Conservation (phyloP, 2,113 vertebrate species). For the Nannobrachium achirus region DNA sequence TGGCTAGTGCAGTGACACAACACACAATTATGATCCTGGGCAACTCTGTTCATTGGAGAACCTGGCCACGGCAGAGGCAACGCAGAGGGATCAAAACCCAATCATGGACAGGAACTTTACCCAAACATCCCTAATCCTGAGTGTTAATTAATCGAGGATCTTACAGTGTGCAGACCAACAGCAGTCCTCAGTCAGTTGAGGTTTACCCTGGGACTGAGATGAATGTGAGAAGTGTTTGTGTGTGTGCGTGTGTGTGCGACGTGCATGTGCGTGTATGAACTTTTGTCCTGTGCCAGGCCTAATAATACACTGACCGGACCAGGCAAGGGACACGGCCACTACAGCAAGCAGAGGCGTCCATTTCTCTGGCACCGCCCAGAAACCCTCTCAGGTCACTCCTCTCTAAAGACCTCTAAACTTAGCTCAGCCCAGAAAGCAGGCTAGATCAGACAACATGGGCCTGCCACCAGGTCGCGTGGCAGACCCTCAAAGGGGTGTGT, state of each 20-base stretch:
- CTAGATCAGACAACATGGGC: slow-evolving; percentile 57
- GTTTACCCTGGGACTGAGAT: slow-evolving; percentile 25
- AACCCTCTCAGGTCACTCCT: slow-evolving; percentile 56
- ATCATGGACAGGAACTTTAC: too few relatives aligned
- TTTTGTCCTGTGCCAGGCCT: slow-evolving; percentile 42
- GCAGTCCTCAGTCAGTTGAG: slow-evolving; percentile 23
- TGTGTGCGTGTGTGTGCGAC: neutral
- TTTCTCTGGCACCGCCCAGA: slow-evolving; percentile 51
- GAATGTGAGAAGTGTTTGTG: slow-evolving; percentile 28
- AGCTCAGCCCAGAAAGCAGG: slow-evolving; percentile 69
- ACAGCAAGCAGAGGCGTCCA: slow-evolving; percentile 34
- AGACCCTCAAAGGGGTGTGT: slow-evolving; percentile 50
- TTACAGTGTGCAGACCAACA: slow-evolving; percentile 5
- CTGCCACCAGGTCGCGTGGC: slow-evolving; percentile 56
- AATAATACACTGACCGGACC: slow-evolving; percentile 63
- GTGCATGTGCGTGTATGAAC: slow-evolving; percentile 14
- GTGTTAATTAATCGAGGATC: too few relatives aligned
- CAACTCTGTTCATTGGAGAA: too few relatives aligned
- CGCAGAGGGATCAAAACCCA: too few relatives aligned
- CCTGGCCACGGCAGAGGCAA: too few relatives aligned
- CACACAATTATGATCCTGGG: too few relatives aligned
- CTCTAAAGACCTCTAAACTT: slow-evolving; percentile 71
- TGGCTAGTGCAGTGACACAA: too few relatives aligned
- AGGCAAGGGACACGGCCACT: slow-evolving; percentile 18
- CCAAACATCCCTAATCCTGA: too few relatives aligned